Evolutionary conservation across 2,888 invertebrate species (phyloP).

Genomic region (Copidosoma aretas): DNA sequence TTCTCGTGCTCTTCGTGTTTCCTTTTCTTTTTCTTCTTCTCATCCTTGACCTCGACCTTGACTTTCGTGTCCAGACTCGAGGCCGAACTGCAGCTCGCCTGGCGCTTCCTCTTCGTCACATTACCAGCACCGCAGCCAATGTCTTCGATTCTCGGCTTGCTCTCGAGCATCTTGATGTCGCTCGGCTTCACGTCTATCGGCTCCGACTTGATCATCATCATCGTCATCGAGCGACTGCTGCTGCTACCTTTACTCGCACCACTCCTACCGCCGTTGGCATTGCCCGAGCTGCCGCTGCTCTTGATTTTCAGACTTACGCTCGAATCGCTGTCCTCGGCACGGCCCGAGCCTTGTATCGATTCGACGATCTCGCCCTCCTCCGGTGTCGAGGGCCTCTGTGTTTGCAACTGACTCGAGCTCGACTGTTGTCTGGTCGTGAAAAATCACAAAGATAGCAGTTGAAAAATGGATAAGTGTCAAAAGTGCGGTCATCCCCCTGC

Average conservation of each 20-base stretch:
- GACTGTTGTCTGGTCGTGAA: slow-evolving; percentile 26
- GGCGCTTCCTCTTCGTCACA: slow-evolving; percentile 36
- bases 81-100: slow-evolving; percentile 52
- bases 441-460: not conserved
- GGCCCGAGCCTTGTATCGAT: slow-evolving; percentile 1
- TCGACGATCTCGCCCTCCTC: slow-evolving; percentile 59
- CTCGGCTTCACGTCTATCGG: slow-evolving; percentile 14
- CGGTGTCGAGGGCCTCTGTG: slow-evolving; percentile 57
- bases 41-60: slow-evolving; percentile 57
- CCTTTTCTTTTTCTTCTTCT: slow-evolving; percentile 49
- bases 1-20: slow-evolving; percentile 48
- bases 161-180: slow-evolving; percentile 9
- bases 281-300: not conserved
- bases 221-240: not conserved
- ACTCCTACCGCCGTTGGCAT: slow-evolving; percentile 29
- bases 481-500: too few relatives aligned
- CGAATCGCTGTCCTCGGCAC: slow-evolving; percentile 33
- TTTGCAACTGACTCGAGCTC: slow-evolving; percentile 36
- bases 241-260: not conserved
- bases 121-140: slow-evolving; percentile 11
- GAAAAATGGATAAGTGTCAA: too few relatives aligned
- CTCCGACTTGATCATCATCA: slow-evolving; percentile 15
- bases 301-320: slow-evolving; percentile 5
- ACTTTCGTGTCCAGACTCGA: slow-evolving; percentile 55
- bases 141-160: not conserved